Conservation (phyloP, 2,797 vertebrate species). For the Vipera latastei region DNA sequence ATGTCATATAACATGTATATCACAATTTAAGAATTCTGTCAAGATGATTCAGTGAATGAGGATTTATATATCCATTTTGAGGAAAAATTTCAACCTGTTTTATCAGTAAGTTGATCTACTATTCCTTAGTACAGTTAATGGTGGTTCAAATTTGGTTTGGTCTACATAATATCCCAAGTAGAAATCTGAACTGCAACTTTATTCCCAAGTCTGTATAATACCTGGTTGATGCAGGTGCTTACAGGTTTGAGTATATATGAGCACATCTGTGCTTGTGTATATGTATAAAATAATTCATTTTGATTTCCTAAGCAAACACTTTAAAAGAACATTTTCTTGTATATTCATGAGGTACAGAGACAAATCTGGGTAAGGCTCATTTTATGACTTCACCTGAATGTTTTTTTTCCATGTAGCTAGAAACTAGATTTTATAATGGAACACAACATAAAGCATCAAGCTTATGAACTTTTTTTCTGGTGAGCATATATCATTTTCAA, state of each 20-base stretch:
- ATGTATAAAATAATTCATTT: background rate
- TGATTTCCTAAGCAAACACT: background rate
- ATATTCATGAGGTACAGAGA: background rate
- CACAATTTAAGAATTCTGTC: background rate
- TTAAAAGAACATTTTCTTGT: background rate
- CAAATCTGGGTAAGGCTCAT: background rate
- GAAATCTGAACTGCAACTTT: background rate
- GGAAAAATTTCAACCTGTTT: background rate
- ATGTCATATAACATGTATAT: background rate
- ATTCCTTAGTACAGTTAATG: background rate
- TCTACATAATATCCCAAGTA: background rate
- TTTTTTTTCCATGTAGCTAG: background rate
- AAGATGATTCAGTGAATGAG: slow-evolving; percentile 13
- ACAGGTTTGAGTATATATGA: background rate
- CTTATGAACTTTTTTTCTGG: background rate
- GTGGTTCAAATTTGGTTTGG: background rate
- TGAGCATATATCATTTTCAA: background rate
- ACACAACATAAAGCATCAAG: background rate
- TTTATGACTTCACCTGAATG: background rate
- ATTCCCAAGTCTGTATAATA: background rate
- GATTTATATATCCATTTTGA: slow-evolving; percentile 7
- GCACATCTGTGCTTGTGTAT: background rate
- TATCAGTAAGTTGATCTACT: background rate
- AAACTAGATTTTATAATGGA: background rate
- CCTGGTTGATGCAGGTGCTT: background rate